A percentile compares a stretch with the other conserved stretches of the same genome.
phyloP scores from a whole-genome alignment of 2,113 vertebrate genomes.

The Phrynosoma platyrhinos region DNA sequence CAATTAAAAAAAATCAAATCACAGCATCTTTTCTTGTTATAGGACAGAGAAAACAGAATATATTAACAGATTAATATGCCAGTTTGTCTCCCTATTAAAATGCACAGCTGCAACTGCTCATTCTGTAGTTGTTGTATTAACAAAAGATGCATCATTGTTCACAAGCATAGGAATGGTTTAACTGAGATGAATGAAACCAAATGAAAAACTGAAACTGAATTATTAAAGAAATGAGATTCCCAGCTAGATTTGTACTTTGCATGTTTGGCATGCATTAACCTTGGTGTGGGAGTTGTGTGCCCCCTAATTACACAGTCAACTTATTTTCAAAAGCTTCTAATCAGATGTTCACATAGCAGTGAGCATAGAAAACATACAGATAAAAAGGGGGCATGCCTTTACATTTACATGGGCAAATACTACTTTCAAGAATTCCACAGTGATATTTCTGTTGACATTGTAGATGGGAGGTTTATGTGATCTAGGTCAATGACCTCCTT shows the following conservation, averaged over 20 bases:
- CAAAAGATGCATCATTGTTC: constrained; percentile 63
- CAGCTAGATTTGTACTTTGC: constrained; percentile 66
- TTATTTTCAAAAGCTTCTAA: constrained; percentile 77
- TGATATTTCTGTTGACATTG: constrained; percentile 68
- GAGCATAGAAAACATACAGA: constrained; percentile 66
- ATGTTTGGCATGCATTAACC: constrained; percentile 73
- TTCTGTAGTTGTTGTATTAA: constrained; percentile 65
- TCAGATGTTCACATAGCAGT: constrained; percentile 65
- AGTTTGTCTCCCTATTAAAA: constrained; percentile 60
- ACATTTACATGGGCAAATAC: constrained; percentile 70
- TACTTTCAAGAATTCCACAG: constrained; percentile 58
- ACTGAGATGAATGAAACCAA: constrained; percentile 36
- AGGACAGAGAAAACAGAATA: constrained; percentile 54
- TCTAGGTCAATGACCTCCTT: constrained; percentile 63
- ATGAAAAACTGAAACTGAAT: constrained; percentile 52
- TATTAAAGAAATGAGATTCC: constrained; percentile 57
- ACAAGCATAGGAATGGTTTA: constrained; percentile 60
- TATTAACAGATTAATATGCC: constrained; percentile 50
- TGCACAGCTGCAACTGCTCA: constrained; percentile 62
- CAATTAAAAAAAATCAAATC: background rate
- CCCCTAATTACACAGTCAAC: constrained; percentile 71
- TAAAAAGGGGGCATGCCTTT: constrained; percentile 65
- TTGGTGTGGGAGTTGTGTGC: constrained; percentile 57
- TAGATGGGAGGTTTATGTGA: constrained; percentile 64
- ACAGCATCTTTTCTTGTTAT: constrained; percentile 44